Conservation (phyloP, 2,888 invertebrate species). For the Drosophila acutilabella region DNA sequence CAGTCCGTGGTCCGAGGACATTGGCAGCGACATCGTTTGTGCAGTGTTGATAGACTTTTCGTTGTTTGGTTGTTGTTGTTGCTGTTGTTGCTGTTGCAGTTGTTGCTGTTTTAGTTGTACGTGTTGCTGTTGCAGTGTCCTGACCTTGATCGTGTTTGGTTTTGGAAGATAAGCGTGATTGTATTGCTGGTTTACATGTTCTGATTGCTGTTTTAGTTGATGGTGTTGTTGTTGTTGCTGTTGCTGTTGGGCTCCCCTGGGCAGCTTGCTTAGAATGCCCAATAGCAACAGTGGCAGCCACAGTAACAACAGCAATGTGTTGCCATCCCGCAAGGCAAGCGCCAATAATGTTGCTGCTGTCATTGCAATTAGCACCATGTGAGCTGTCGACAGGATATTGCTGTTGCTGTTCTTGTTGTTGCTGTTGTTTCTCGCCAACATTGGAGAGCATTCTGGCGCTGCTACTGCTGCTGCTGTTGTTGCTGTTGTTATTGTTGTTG, state of each 20-base stretch:
- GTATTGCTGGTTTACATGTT: conserved; percentile 58
- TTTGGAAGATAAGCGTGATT: conserved; percentile 83
- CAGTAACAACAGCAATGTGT: conserved; percentile 43
- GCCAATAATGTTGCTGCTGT: conserved; percentile 45
- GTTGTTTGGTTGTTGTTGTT: conserved; percentile 61
- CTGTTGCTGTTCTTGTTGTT: conserved; percentile 39
- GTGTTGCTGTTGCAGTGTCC: conserved; percentile 43
- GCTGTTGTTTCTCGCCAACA: conserved; percentile 31
- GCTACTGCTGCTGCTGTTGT: conserved; percentile 34
- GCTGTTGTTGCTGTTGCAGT: conserved; percentile 41
- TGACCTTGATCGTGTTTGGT: conserved; percentile 55
- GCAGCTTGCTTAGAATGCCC: conserved; percentile 52
- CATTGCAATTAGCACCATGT: conserved; percentile 57
- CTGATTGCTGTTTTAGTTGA: conserved; percentile 20
- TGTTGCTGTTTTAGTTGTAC: conserved; percentile 37
- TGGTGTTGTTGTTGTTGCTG: conserved; percentile 27
- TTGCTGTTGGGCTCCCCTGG: conserved; percentile 21
- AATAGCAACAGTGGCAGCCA: conserved; percentile 59
- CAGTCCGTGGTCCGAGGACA: conserved; percentile 52
- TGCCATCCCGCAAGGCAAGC: conserved; percentile 48
- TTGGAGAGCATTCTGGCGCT: conserved; percentile 44
- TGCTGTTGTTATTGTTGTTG: conserved; percentile 28
- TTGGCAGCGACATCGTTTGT: conserved; percentile 47
- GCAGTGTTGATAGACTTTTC: conserved; percentile 61
- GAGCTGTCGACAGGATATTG: conserved; percentile 67